Evolutionary conservation across 2,113 vertebrate genomes (phyloP).

Genomic region (Leptodactylus fuscus): DNA sequence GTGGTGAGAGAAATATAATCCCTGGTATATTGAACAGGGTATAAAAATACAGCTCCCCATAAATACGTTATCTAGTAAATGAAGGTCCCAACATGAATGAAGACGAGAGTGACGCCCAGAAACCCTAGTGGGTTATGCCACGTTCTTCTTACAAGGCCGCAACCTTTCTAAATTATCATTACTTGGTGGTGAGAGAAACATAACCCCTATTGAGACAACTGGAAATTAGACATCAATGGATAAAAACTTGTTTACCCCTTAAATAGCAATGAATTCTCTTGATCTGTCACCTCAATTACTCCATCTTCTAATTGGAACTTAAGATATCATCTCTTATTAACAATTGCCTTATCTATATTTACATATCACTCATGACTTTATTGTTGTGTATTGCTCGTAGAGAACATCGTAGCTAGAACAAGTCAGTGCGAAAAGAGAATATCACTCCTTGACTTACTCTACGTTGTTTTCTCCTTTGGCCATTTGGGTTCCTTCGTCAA

Average conservation of each 20-base stretch:
- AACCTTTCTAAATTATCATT: slow-evolving; percentile 9
- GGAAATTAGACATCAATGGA: neutral
- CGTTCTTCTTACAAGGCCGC: neutral
- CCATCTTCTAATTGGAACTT: neutral
- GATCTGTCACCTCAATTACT: slow-evolving; percentile 20
- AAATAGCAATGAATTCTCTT: neutral
- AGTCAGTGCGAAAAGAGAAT: neutral
- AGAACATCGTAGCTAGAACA: neutral
- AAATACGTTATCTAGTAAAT: slow-evolving; percentile 7
- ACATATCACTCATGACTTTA: neutral
- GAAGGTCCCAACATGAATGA: neutral
- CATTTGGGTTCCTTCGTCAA: neutral
- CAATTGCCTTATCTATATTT: neutral
- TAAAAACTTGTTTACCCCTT: neutral
- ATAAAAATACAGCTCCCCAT: slow-evolving; percentile 25
- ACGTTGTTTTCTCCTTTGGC: neutral
- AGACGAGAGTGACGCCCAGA: neutral
- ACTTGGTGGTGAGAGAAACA: neutral
- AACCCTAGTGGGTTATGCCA: neutral
- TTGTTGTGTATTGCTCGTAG: neutral
- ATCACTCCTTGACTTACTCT: neutral
- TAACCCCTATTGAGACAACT: neutral
- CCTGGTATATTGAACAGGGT: slow-evolving; percentile 15
- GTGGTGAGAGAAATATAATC: neutral
- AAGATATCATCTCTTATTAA: neutral